These are phyloP conservation scores for Lepidurus couesii DNA, from an alignment of 1,140 invertebrate species.

Conservation along the genomic window DNA sequence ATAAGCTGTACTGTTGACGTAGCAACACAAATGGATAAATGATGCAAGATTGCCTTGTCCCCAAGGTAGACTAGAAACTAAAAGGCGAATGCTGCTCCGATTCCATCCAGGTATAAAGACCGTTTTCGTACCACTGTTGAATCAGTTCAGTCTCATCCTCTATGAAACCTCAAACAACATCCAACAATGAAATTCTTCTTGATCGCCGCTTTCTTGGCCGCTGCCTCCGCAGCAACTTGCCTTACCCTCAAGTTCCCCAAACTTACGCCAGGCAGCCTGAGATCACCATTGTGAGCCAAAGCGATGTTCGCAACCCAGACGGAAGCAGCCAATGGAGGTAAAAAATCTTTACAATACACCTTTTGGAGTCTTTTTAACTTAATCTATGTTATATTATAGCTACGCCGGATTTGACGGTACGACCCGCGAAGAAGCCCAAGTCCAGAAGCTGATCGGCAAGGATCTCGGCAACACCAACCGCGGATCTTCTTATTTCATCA, in stretches of 20 bases:
- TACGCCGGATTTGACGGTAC: slow-evolving; percentile 25
- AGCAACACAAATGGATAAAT: background rate
- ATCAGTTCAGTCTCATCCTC: background rate
- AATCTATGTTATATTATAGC: background rate
- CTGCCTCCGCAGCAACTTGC: slow-evolving; percentile 25
- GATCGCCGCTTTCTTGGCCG: slow-evolving; percentile 29
- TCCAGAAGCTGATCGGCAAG: slow-evolving; percentile 32
- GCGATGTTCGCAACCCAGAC: slow-evolving; percentile 30
- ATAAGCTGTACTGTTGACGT: background rate
- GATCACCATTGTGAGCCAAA: slow-evolving; percentile 31
- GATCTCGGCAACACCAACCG: slow-evolving; percentile 41
- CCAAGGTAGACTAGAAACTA: background rate
- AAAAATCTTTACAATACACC: background rate
- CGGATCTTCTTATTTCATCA: slow-evolving; percentile 40
- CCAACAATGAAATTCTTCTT: slow-evolving; percentile 18
- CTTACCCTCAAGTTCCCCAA: background rate
- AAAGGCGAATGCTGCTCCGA: background rate
- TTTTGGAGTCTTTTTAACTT: too few relatives aligned
- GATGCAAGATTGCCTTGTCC: background rate
- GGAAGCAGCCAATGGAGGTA: slow-evolving; percentile 30
- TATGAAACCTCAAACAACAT: too few relatives aligned
- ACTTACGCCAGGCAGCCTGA: background rate
- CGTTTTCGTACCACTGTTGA: background rate
- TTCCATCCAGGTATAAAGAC: background rate
- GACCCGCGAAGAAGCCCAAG: slow-evolving; percentile 25